Evolutionary conservation across 1,140 invertebrate genomes (phyloP), one percentile per base, ranked within the genome.

Genomic region (Oscheius sp.): DNA sequence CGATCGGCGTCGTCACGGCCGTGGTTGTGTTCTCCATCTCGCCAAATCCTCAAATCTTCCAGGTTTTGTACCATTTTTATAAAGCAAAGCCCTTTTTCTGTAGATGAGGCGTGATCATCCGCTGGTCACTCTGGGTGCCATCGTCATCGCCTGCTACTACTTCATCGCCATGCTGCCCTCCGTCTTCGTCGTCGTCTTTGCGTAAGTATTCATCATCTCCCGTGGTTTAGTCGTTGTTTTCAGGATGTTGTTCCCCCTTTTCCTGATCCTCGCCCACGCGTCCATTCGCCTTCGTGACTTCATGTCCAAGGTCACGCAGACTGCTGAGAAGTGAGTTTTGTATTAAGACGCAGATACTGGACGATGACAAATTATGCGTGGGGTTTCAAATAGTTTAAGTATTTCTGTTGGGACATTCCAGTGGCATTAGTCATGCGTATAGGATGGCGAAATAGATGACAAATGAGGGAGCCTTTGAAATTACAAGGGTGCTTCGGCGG

Each of bases 41-140:
- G 4, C 31, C 10, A 7, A 63, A 63, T 63, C 61, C 36, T 34
- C 1, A 63, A 36, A 63, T 63, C 4, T 63, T 3, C 3, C 29
- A 63, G 28, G 29, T 34, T 35, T 59, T 59, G 18, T 32, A 28
- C 10, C 28, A 61, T 28, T 32, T 61, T 61, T 1, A 61, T 31
- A 28, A 29, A 61, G n/a, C 26, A 3, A 29, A n/a, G n/a, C n/a
- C n/a, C n/a, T n/a, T n/a, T n/a, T 18, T 32, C 49, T 74, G 1
- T 35, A 74, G 72, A 64, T 67, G 23, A 64, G 72, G 2, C 45
- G 68, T 15, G 72, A 74, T 49, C 72, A 74, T 29, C 72, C 72
- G 34, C 32, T 74, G 35, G 65, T 74, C 23, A 62, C 64, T n/a
- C 31, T 74, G 4, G 72, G 72, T 23, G 52, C 55, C 29, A 68